phyloP scores from a whole-genome alignment of 1,140 invertebrate species.

The Drosophila seguyi region DNA sequence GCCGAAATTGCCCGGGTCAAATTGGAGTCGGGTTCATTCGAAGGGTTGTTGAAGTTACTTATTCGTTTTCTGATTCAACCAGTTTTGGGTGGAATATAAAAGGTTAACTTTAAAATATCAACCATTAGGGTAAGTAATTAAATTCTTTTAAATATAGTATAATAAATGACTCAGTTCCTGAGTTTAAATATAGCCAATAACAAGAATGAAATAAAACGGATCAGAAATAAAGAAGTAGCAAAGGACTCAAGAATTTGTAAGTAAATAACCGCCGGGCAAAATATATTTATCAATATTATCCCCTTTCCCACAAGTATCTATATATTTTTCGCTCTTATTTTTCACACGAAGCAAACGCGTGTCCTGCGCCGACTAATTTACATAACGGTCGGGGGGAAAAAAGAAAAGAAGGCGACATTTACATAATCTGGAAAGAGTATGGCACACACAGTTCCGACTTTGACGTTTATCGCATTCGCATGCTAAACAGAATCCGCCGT shows the following conservation, averaged over 20 bases:
- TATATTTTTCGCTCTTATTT: slow-evolving; percentile 6
- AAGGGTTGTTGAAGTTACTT: slow-evolving; percentile 4
- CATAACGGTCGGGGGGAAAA: slow-evolving; percentile 41
- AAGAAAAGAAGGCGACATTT: slow-evolving; percentile 41
- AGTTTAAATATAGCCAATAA: too few relatives aligned
- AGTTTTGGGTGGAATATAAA: neutral
- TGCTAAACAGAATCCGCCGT: slow-evolving; percentile 39
- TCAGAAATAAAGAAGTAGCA: neutral
- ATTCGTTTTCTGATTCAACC: slow-evolving; percentile 1
- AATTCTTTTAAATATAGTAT: too few relatives aligned
- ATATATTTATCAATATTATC: slow-evolving; percentile 31
- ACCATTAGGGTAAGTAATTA: neutral
- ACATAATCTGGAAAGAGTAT: slow-evolving; percentile 55
- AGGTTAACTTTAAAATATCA: neutral
- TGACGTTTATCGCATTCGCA: slow-evolving; percentile 52
- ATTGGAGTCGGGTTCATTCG: slow-evolving; percentile 21
- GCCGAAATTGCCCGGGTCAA: slow-evolving; percentile 22
- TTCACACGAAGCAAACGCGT: slow-evolving; percentile 40
- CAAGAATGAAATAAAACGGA: neutral
- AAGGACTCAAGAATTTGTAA: neutral
- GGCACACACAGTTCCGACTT: slow-evolving; percentile 18
- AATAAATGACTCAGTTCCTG: too few relatives aligned
- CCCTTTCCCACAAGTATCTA: slow-evolving; percentile 4
- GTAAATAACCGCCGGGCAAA: neutral
- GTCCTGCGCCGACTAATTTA: slow-evolving; percentile 49